phyloP scores from a whole-genome alignment of 1,140 invertebrate genomes.

The Cydia strobilella region DNA sequence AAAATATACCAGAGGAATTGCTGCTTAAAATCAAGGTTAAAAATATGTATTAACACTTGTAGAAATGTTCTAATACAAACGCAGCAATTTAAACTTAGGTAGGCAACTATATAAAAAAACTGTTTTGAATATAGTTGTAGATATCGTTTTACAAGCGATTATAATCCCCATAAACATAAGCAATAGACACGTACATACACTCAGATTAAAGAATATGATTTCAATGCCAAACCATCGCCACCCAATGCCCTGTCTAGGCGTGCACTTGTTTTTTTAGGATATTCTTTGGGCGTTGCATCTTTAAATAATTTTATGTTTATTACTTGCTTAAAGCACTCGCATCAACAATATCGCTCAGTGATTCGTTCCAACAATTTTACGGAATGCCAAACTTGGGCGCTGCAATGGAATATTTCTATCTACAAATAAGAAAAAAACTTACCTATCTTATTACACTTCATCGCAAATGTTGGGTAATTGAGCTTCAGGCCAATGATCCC shows the following conservation, averaged over 20 bases:
- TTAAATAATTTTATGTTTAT: conserved; percentile 22
- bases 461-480: conserved; percentile 38
- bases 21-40: too few relatives aligned
- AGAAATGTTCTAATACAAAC: too few relatives aligned
- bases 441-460: conserved; percentile 10
- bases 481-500: conserved; percentile 45
- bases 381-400: conserved; percentile 40
- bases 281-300: conserved; percentile 12
- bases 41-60: too few relatives aligned
- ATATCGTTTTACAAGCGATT: neutral
- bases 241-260: neutral
- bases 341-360: conserved; percentile 36
- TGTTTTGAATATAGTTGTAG: too few relatives aligned
- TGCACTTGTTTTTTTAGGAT: conserved; percentile 11
- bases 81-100: neutral
- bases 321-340: conserved; percentile 32
- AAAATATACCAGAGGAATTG: too few relatives aligned
- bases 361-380: conserved; percentile 51
- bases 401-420: conserved; percentile 40
- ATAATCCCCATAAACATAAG: neutral
- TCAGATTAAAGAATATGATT: conserved; percentile 16
- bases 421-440: conserved; percentile 38
- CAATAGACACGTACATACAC: neutral
- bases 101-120: too few relatives aligned
- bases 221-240: conserved; percentile 10